A percentile compares a stretch with the other conserved stretches of the same genome.
Evolutionary conservation across 2,113 vertebrate genomes (phyloP).

Genomic region (Panthera uncia): DNA sequence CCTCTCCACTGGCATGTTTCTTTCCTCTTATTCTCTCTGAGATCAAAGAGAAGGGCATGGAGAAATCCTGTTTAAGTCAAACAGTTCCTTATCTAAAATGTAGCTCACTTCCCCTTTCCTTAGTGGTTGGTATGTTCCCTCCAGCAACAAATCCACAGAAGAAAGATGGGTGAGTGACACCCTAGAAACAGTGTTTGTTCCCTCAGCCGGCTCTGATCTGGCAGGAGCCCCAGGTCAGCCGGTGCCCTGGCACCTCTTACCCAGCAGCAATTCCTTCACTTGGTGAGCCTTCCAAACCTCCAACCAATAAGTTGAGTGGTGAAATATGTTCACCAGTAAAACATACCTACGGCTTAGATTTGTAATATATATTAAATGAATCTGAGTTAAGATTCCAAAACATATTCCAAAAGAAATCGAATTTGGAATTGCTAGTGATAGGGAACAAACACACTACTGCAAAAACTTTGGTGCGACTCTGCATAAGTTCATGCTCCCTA

Average conservation of each 20-base stretch:
- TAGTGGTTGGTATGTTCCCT: neutral
- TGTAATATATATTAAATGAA: neutral
- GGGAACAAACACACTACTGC: neutral
- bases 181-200: neutral
- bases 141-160: neutral
- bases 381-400: neutral
- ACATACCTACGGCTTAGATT: neutral
- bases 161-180: neutral
- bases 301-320: neutral
- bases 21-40: neutral
- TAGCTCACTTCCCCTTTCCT: constrained; percentile 4
- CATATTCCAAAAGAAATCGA: neutral
- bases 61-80: neutral
- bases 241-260: neutral
- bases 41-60: neutral
- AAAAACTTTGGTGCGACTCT: neutral
- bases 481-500: neutral
- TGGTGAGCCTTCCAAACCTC: neutral
- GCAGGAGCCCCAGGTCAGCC: neutral
- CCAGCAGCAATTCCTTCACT: neutral
- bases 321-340: neutral
- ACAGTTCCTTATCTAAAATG: neutral
- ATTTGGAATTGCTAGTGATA: neutral
- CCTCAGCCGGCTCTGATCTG: neutral
- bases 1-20: neutral